Base-by-base conservation (phyloP, 2,113 vertebrate species). In the Platichthys stellatus region DNA sequence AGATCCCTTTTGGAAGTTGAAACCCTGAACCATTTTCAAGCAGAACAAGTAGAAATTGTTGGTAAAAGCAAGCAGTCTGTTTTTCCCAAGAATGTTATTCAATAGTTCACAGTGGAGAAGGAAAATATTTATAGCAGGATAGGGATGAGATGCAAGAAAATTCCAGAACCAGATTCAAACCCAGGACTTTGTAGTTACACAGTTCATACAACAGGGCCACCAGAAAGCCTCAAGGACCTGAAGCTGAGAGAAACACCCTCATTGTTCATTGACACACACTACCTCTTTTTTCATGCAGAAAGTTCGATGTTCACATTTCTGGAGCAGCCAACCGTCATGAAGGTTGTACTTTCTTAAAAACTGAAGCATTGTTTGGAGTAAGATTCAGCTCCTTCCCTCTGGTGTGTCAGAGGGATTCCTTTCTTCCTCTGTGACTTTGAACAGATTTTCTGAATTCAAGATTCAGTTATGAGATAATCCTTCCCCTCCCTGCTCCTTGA, bases 311-410 rank as follows among this genome's bases (percentile, higher is more conserved):
- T 54, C n/a, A 23, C 38, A 35, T 81, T 72, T 58, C 45, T 51
- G 12, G 74, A 81, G 74, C 23, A 75, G 68, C 72, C 63, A 65
- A n/a, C 43, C 21, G 24, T 51, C 14, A 2, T 18, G 68, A 63
- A 70, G 70, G 75, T 79, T 56, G 47, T 7, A n/a, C 65, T 80
- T 56, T 72, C 70, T 72, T 60, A 85, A 85, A 83, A 63, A 83
- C 78, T 72, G 76, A 84, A 64, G 81, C 76, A 80, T 78, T 85
- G 81, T 86, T 83, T 84, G 64, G 58, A 67, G 69, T 71, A 73
- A 71, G 69, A 47, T 20, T 56, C 66, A 3, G 18, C 63, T 76
- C 24, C 70, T 54, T 60, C 80, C 71, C 74, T 72, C 73, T 72
- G 67, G 74, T 80, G 69, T 74, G 24, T 74, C 75, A 62, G 43